Base-by-base conservation (phyloP, 2,888 invertebrate species). In the Drosophila barbarae region DNA sequence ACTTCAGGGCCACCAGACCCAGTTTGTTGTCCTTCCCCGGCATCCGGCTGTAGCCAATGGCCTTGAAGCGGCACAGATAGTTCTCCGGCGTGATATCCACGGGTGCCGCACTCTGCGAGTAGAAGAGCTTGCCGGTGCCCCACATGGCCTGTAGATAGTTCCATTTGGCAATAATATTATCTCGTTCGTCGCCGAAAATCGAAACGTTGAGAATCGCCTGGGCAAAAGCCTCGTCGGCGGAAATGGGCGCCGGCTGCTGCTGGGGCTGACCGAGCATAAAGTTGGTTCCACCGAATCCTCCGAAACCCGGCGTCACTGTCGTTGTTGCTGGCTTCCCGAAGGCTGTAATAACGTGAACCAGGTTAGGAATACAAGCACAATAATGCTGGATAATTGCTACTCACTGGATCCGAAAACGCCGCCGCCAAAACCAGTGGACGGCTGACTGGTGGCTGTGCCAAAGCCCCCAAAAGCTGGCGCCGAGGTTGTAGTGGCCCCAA, bases 131-230 rank as follows among this genome's bases (percentile, higher is more conserved):
- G 5, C 94, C 93, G 90, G 88, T 87, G 18, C 90, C 90, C 89
- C 89, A 90, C 87, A 89, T 86, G n/a, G 90, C 89, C 89, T 98
- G 98, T 50, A 99, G 90, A 83, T 97, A 94, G 89, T 99, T 99
- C 95, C 98, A 98, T 87, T 96, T 95, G 3, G 97, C 96, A 32
- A 99, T 91, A 30, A 97, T 95, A 64, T 94, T 94, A 88, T 99
- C 99, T 35, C 98, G 91, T 87, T 99, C 99, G 88, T 99, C 99
- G 15, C 97, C 97, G 88, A 95, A 99, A 50, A 98, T 92, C 52
- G 93, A 93, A 69, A 94, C 94, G 85, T 94, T 94, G 75, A 94
- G 93, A 2, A 95, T 93, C 0, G 95, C 93, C 65, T 93, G 93
- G 9, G 93, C 92, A 42, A 95, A 90, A 0, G 93, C 93, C 83